phyloP scores from a whole-genome alignment of 2,797 vertebrate genomes.

The Champsocephalus gunnari region DNA sequence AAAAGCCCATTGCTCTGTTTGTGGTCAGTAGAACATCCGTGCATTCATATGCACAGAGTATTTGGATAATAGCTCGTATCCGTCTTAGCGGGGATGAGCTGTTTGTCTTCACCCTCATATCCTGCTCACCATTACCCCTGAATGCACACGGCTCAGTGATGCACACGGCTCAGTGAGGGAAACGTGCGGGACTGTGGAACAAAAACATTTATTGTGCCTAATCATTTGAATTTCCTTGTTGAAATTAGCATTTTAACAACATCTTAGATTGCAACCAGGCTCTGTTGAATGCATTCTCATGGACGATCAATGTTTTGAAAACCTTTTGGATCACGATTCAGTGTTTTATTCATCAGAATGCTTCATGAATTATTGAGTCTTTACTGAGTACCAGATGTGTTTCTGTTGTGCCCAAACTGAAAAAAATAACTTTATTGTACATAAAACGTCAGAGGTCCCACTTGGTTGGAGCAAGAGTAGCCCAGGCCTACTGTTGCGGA shows the following conservation, averaged over 20 bases:
- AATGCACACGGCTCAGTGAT: constrained; percentile 48
- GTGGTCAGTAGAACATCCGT: constrained; percentile 76
- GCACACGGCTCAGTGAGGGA: constrained; percentile 55
- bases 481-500: constrained; percentile 45
- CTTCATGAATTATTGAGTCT: constrained; percentile 53
- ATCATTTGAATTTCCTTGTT: constrained; percentile 64
- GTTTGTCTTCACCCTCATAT: constrained; percentile 62
- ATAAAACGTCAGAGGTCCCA: constrained; percentile 68
- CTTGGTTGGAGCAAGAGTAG: constrained; percentile 47
- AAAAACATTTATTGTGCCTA: constrained; percentile 76
- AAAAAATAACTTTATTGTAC: constrained; percentile 66
- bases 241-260: constrained; percentile 64
- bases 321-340: constrained; percentile 45
- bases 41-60: constrained; percentile 54
- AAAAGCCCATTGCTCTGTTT: constrained; percentile 82
- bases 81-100: constrained; percentile 61
- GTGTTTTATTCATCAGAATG: constrained; percentile 58
- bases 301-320: constrained; percentile 62
- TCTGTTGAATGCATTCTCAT: constrained; percentile 63
- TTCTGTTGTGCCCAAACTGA: constrained; percentile 60
- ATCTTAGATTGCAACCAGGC: constrained; percentile 45
- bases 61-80: constrained; percentile 60
- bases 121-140: constrained; percentile 60
- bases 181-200: constrained; percentile 62
- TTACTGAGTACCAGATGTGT: constrained; percentile 41